These are phyloP conservation scores for Rotaria magnacalcarata DNA, from an alignment of 2,888 invertebrate genomes.

Conservation along the genomic window DNA sequence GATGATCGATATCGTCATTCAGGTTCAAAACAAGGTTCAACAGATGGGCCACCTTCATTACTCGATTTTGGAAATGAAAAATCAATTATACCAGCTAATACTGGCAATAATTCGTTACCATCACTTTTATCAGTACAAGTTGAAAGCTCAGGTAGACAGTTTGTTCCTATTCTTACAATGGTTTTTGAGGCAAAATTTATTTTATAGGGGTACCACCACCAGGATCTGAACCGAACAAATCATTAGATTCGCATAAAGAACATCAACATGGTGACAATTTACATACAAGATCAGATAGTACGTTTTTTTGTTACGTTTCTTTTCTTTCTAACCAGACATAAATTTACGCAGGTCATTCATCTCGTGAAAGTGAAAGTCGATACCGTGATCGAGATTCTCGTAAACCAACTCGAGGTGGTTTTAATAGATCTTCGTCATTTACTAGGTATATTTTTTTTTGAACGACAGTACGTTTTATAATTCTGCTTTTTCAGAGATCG, in stretches of 20 bases:
- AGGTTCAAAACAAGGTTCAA: not conserved
- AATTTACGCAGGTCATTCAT: not conserved
- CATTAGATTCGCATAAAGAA: not conserved
- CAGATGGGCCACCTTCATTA: not conserved
- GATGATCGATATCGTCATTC: conserved; percentile 1
- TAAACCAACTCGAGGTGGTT: not conserved
- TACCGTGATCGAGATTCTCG: not conserved
- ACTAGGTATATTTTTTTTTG: not conserved
- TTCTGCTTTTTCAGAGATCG: not conserved
- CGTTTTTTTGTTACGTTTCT: not conserved
- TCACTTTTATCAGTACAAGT: not conserved
- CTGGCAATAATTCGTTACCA: not conserved
- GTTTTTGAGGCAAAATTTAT: not conserved
- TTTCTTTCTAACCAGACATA: not conserved
- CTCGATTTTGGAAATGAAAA: not conserved
- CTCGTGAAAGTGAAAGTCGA: not conserved
- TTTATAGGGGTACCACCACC: not conserved
- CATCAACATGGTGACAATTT: not conserved
- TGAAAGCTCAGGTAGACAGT: not conserved
- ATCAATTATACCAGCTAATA: not conserved
- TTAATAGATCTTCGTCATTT: conserved; percentile 1
- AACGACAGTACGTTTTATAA: not conserved
- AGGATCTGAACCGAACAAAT: not conserved
- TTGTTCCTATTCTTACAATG: not conserved
- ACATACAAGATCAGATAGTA: not conserved